Percentiles rank a stretch among this genome's conserved stretches.
Evolutionary conservation across 2,888 invertebrate genomes (phyloP).

Genomic region (Caenorhabditis drosophilae): DNA sequence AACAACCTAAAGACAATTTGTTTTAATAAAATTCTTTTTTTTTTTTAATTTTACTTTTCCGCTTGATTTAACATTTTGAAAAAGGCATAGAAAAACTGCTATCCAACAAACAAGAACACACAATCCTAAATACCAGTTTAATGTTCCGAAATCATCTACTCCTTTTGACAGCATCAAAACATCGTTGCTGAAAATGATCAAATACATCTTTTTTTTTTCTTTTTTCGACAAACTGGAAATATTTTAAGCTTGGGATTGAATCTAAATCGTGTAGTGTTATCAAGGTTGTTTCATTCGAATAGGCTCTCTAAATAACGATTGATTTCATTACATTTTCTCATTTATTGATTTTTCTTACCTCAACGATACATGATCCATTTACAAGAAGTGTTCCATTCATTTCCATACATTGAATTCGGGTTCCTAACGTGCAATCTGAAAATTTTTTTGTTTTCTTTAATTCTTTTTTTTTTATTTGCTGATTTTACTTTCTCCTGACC

Average conservation of each 20-base stretch:
- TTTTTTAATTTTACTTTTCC: too few species aligned
- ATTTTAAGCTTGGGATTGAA: conserved; percentile 72
- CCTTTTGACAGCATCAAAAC: conserved; percentile 64
- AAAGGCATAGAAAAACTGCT: conserved; percentile 80
- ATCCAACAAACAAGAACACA: conserved; percentile 82
- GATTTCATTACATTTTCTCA: background rate
- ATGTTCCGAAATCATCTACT: conserved; percentile 63
- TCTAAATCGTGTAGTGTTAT: conserved; percentile 39
- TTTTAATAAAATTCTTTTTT: conserved; percentile 1
- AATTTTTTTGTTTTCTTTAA: background rate
- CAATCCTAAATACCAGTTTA: conserved; percentile 77
- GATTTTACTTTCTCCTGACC: conserved; percentile 77
- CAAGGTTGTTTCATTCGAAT: conserved; percentile 29
- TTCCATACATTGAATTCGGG: conserved; percentile 53
- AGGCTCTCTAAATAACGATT: conserved; percentile 7
- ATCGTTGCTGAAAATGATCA: conserved; percentile 63
- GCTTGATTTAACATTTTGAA: conserved; percentile 82
- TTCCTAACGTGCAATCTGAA: conserved; percentile 62
- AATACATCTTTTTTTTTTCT: too few species aligned
- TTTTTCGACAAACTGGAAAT: conserved; percentile 71
- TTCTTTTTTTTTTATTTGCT: background rate
- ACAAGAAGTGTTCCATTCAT: conserved; percentile 63
- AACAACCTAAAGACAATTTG: conserved; percentile 69
- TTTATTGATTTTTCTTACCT: too few species aligned
- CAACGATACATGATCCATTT: conserved; percentile 62